Evolutionary conservation across 2,888 invertebrate genomes (phyloP), one percentile per base, ranked within the genome.

Genomic region (Amphipyra tragopoginis): DNA sequence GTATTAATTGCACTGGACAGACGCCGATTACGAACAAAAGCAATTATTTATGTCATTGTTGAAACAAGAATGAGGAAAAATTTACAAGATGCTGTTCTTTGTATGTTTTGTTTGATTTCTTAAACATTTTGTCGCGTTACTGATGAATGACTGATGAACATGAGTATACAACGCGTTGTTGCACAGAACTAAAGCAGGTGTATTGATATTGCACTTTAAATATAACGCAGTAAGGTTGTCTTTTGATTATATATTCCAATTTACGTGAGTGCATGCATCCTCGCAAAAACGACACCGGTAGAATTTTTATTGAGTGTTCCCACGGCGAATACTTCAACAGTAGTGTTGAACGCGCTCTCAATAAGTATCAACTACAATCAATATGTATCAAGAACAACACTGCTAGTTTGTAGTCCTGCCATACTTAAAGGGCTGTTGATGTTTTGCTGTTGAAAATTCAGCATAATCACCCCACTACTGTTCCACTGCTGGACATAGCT

Each of bases 11-110:
- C 42, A 56, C 48, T 48, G 43, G 39, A 60, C 54, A 48, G 49
- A 56, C 59, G 42, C 14, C 33, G 55, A 64, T 53, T 43, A 63
- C 49, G 58, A 58, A 74, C 72, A 71, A 74, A 75, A 68, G 65
- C 38, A 38, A 65, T 59, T 65, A 59, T 66, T 53, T 61, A 60
- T 67, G 36, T 63, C 47, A 49, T 58, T 53, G 50, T 54, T 40
- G 64, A 50, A 65, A 57, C 54, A 51, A 62, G 64, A 68, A 74
- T 55, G 60, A 79, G 66, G 66, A 77, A 77, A 76, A 68, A 45
- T 54, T 47, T 26, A 38, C 44, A 33, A 57, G 59, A 65, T 42
- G 42, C 58, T 15, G 38, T 59, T 57, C 52, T 50, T 64, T 53
- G 39, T 55, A 48, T 61, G 42, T 49, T 43, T 36, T 40, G n/a